These are phyloP conservation scores for Nomada flava DNA, from an alignment of 2,888 invertebrate genomes.

Conservation along the genomic window DNA sequence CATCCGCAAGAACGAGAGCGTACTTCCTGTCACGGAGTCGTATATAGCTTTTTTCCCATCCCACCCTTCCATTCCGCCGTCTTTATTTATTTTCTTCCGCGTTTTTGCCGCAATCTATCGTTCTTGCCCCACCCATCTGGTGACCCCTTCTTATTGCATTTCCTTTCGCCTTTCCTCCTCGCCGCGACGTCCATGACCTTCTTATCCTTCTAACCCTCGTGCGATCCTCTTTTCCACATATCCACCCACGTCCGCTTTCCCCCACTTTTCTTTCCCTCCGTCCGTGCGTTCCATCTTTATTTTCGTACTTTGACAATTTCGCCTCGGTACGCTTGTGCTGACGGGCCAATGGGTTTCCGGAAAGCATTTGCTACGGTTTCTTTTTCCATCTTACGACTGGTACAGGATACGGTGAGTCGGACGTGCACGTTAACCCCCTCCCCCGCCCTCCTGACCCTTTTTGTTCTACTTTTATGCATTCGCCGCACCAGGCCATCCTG, in stretches of 20 bases:
- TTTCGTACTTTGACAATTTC: constrained; percentile 66
- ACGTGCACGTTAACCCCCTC: constrained; percentile 53
- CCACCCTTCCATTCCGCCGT: constrained; percentile 16
- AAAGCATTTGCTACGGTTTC: constrained; percentile 71
- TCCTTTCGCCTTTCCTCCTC: constrained; percentile 4
- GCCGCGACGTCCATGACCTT: constrained; percentile 10
- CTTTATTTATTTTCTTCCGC: constrained; percentile 24
- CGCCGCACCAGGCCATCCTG: constrained; percentile 38
- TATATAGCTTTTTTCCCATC: constrained; percentile 3
- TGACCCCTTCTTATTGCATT: constrained; percentile 33
- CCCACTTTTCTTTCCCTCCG: not conserved
- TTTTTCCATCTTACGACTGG: constrained; percentile 61
- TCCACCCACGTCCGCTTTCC: constrained; percentile 8
- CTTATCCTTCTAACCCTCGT: constrained; percentile 20
- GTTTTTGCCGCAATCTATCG: constrained; percentile 26
- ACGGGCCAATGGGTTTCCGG: constrained; percentile 73
- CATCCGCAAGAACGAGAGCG: constrained; percentile 46
- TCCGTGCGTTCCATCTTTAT: constrained; percentile 50
- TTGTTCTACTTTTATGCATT: constrained; percentile 64
- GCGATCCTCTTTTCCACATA: not conserved
- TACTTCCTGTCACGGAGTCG: constrained; percentile 45
- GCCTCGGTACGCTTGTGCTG: constrained; percentile 60
- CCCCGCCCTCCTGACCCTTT: constrained; percentile 23
- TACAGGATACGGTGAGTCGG: constrained; percentile 58
- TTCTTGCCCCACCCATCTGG: not conserved